Percentiles rank a stretch among this genome's conserved stretches.
Conservation (phyloP, 2,113 vertebrate species). For the Mormyrus lacerda region DNA sequence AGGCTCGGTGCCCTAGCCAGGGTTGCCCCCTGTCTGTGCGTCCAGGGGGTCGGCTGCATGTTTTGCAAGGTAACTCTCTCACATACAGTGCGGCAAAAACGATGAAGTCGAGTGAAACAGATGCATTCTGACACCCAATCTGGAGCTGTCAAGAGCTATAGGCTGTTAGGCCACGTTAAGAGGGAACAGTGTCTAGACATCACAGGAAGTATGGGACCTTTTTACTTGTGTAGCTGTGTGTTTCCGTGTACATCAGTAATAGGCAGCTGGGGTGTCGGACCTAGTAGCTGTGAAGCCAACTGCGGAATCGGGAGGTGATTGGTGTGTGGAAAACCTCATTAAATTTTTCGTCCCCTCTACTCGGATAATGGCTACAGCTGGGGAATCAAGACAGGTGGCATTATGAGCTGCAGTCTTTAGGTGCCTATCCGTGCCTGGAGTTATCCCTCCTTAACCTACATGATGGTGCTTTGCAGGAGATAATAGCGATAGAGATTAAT, state of each 20-base stretch:
- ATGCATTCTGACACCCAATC: background rate
- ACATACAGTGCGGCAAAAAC: background rate
- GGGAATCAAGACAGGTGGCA: background rate
- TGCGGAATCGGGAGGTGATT: background rate
- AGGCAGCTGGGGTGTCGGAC: background rate
- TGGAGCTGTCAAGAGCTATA: background rate
- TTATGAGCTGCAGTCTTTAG: background rate
- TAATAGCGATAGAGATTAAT: constrained; percentile 4
- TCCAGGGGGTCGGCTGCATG: background rate
- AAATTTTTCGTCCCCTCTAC: background rate
- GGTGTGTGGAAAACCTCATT: background rate
- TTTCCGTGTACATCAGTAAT: background rate
- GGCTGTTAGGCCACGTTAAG: background rate
- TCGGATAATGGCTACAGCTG: background rate
- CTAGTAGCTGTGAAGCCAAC: background rate
- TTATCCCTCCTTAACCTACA: constrained; percentile 18
- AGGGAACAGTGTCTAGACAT: background rate
- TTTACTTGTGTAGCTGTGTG: background rate
- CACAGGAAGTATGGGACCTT: background rate
- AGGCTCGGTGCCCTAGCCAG: background rate
- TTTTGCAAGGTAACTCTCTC: background rate
- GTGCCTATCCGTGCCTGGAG: background rate
- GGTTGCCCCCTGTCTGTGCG: background rate
- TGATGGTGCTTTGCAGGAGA: constrained; percentile 1
- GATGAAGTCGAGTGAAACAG: background rate